phyloP scores from a whole-genome alignment of 2,888 invertebrate species.

The Beris morrisii region DNA sequence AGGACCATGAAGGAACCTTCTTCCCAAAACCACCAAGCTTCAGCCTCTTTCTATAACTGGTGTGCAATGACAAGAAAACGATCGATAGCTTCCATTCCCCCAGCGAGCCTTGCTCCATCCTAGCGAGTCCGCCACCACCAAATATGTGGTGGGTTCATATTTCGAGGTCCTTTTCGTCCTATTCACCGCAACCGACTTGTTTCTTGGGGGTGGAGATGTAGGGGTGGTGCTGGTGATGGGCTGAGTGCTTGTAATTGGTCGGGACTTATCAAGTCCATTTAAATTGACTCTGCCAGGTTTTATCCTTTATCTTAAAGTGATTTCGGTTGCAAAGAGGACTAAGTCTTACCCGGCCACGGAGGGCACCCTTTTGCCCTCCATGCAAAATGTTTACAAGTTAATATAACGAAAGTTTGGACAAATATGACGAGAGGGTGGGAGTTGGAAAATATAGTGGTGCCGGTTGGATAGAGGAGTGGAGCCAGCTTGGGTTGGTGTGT shows the following conservation, averaged over 20 bases:
- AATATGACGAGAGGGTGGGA: slow-evolving; percentile 8
- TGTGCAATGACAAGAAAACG: slow-evolving; percentile 13
- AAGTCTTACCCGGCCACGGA: too few species aligned
- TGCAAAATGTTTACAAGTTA: slow-evolving; percentile 16
- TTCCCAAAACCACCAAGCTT: too few species aligned
- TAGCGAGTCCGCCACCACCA: not conserved
- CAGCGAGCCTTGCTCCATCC: too few species aligned
- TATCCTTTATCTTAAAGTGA: slow-evolving; percentile 32
- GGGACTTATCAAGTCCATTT: too few species aligned
- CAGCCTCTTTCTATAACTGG: not conserved
- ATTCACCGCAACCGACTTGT: too few species aligned
- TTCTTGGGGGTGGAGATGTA: too few species aligned
- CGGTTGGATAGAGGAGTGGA: slow-evolving; percentile 3
- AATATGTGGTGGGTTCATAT: slow-evolving; percentile 5
- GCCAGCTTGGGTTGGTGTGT: not conserved
- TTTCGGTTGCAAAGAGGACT: slow-evolving; percentile 4
- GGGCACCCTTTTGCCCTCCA: too few species aligned
- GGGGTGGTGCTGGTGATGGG: too few species aligned
- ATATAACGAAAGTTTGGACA: slow-evolving; percentile 30
- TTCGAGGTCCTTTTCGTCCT: not conserved
- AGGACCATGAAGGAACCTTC: too few species aligned
- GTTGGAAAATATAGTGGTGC: too few species aligned
- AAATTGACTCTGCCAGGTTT: not conserved
- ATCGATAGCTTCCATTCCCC: not conserved
- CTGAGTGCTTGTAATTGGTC: too few species aligned